phyloP scores from a whole-genome alignment of 2,797 vertebrate genomes.

The Eospalax fontanierii region DNA sequence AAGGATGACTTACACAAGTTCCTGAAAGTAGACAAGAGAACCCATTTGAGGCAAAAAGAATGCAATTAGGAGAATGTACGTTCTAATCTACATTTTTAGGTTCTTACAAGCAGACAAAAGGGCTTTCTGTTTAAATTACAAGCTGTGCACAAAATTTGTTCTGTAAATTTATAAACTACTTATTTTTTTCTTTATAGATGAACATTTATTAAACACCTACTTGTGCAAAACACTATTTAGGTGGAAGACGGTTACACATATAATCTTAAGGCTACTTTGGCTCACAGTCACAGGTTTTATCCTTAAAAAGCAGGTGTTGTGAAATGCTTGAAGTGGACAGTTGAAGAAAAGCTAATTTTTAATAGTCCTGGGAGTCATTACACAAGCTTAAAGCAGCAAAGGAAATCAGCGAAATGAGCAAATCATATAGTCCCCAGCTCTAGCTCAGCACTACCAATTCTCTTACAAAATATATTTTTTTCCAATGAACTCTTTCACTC shows the following conservation, averaged over 20 bases:
- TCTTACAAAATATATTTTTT: slow-evolving; percentile 22
- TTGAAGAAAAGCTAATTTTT: slow-evolving; percentile 26
- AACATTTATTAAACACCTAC: slow-evolving; percentile 41
- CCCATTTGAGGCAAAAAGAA: slow-evolving; percentile 26
- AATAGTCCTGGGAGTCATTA: slow-evolving; percentile 63
- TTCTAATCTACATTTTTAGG: slow-evolving; percentile 51
- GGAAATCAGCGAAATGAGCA: slow-evolving; percentile 63
- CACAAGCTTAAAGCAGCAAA: slow-evolving; percentile 47
- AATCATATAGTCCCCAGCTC: slow-evolving; percentile 54
- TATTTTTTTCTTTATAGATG: slow-evolving; percentile 37
- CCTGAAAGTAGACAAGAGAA: slow-evolving; percentile 22
- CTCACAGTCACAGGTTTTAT: slow-evolving; percentile 50
- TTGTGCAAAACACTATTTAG: slow-evolving; percentile 62
- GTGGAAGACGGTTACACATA: slow-evolving; percentile 19
- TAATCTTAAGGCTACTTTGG: slow-evolving; percentile 40
- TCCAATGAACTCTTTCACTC: slow-evolving; percentile 49
- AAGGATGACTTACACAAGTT: slow-evolving; percentile 62
- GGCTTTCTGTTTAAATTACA: slow-evolving; percentile 60
- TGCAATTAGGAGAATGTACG: slow-evolving; percentile 29
- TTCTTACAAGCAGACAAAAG: slow-evolving; percentile 42
- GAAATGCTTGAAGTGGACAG: slow-evolving; percentile 52
- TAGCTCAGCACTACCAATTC: slow-evolving; percentile 17
- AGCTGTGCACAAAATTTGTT: slow-evolving; percentile 26
- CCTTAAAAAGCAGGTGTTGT: slow-evolving; percentile 58
- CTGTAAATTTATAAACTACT: slow-evolving; percentile 31